phyloP scores from a whole-genome alignment of 2,113 vertebrate genomes.

The Fregetta grallaria region DNA sequence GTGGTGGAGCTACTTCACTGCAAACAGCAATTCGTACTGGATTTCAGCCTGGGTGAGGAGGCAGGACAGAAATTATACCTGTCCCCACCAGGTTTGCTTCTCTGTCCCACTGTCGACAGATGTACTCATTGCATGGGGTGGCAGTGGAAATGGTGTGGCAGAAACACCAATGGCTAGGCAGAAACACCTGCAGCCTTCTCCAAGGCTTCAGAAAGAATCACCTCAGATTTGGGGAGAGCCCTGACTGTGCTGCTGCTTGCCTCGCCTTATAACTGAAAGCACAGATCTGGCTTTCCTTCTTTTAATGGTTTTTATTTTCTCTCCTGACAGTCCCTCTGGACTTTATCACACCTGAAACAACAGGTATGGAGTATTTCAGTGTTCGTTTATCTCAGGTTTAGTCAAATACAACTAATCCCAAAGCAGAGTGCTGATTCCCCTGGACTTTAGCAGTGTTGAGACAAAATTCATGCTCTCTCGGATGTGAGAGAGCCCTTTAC shows the following conservation, averaged over 20 bases:
- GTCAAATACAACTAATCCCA: neutral
- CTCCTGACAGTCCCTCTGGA: neutral
- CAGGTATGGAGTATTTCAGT: neutral
- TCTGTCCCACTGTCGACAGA: neutral
- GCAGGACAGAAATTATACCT: neutral
- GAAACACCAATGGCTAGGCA: neutral
- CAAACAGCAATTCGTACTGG: neutral
- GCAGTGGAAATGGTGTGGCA: neutral
- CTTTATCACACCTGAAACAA: neutral
- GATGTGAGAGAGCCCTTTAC: neutral
- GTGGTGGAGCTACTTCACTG: neutral
- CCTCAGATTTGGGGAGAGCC: neutral
- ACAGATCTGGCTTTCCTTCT: neutral
- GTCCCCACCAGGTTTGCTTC: neutral
- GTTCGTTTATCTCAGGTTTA: neutral
- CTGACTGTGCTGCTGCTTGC: neutral
- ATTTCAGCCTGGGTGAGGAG: neutral
- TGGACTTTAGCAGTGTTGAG: neutral
- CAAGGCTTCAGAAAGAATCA: neutral
- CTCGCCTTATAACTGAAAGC: neutral
- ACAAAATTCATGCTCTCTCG: rapidly evolving
- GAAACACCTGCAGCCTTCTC: neutral
- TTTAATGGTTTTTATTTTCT: neutral
- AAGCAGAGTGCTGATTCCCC: neutral
- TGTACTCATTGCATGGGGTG: neutral